Base-by-base conservation (phyloP, 2,113 vertebrate genomes). In the Cebus imitator region DNA sequence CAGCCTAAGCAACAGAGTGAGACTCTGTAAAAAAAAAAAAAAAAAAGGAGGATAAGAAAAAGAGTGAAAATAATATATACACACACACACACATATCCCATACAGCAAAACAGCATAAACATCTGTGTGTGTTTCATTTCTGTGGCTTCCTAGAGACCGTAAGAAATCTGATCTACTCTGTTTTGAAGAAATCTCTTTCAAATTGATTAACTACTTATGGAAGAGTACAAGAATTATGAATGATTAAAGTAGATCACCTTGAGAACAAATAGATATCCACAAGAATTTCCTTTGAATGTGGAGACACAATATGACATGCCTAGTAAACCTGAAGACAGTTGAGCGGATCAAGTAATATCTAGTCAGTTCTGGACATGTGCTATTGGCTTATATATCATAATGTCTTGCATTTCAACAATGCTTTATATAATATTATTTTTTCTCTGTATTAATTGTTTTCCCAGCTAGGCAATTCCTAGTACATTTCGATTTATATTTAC, bases 161-260 rank as follows among this genome's bases (percentile, higher is more conserved):
- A 57, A 90, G 27, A 13, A 52, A 75, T 64, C 5, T 12, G 87
- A 27, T 66, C 6, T 18, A 27, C 1, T 83, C 8, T 14, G 84
- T 90, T 96, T 43, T 83, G 23, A 89, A 93, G 50, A 95, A 91
- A 92, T 85, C 2, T 84, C 20, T 68, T 23, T 85, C 10, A 94
- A 58, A 61, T 45, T 90, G 27, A 37, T 86, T 45, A 94, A 23
- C 5, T n/a, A 68, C 9, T 87, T 83, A 37, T 5, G 10, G 4
- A 92, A 27, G 11, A 89, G 61, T 6, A n/a, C 20, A 87, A 89
- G 78, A 88, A 79, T 92, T 90, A 76, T 6, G 84, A 81, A 37
- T 43, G n/a, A 72, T 95, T 90, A 84, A 95, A 90, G 87, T 32
- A 76, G 10, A 10, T 89, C 55, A 94, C 30, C 30, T 55, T 52